A percentile compares a stretch with the other conserved stretches of the same genome.
Conservation (phyloP, 2,888 invertebrate genomes). For the Hypena proboscidalis region DNA sequence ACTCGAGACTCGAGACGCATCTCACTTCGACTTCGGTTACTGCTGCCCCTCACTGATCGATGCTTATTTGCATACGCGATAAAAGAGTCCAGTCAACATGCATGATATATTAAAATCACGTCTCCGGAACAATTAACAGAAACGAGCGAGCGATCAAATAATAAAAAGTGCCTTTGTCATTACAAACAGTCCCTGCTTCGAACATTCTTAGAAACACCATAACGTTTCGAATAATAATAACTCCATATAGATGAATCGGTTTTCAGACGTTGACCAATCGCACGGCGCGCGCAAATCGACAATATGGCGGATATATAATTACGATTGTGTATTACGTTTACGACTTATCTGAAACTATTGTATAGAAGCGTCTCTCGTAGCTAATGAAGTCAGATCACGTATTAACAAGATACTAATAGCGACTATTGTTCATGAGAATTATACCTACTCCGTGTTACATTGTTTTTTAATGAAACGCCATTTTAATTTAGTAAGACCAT, state of each 20-base stretch:
- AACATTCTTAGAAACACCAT: slow-evolving; percentile 69
- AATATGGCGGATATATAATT: slow-evolving; percentile 65
- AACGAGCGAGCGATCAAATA: slow-evolving; percentile 81
- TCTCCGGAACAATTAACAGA: slow-evolving; percentile 79
- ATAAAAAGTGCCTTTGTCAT: slow-evolving; percentile 81
- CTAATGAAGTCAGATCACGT: slow-evolving; percentile 37
- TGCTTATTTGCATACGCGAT: slow-evolving; percentile 76
- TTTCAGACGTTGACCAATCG: slow-evolving; percentile 62
- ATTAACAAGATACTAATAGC: slow-evolving; percentile 5
- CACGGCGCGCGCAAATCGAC: slow-evolving; percentile 50
- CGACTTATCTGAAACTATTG: slow-evolving; percentile 39
- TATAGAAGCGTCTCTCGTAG: slow-evolving; percentile 23
- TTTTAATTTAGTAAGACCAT: too few relatives aligned
- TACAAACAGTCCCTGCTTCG: slow-evolving; percentile 64
- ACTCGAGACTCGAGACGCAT: too few relatives aligned
- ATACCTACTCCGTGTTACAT: neutral
- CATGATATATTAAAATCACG: slow-evolving; percentile 84
- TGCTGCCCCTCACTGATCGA: slow-evolving; percentile 47
- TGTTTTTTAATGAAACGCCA: too few relatives aligned
- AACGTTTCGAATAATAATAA: slow-evolving; percentile 64
- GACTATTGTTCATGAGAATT: neutral
- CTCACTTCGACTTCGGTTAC: too few relatives aligned
- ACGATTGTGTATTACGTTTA: slow-evolving; percentile 38
- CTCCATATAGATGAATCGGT: slow-evolving; percentile 58
- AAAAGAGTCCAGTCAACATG: slow-evolving; percentile 74